Base-by-base conservation (phyloP, 2,888 invertebrate species). In the Drosophila lutescens region DNA sequence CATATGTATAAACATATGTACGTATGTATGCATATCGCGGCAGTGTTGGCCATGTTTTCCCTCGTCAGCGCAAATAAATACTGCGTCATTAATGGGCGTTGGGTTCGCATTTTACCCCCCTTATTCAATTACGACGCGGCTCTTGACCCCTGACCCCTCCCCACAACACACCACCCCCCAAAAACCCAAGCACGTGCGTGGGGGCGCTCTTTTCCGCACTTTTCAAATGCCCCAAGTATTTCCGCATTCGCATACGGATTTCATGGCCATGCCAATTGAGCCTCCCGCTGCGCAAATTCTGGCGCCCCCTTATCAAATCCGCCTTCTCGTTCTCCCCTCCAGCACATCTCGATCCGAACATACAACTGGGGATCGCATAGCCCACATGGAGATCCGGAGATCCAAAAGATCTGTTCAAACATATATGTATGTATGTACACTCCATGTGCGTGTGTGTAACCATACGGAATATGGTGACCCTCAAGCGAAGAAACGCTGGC, bases 271-370 rank as follows among this genome's bases (percentile, higher is more conserved):
- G 44, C 43, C 53, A 69, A 60, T 71, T 49, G 53, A 56, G 69
- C 26, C 62, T 47, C 26, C 41, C 63, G 62, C 69, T 60, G 69
- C 70, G 74, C 63, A 73, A 73, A 73, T 70, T 58, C 49, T 58
- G 50, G 58, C 57, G 65, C 53, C 68, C 53, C 68, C 40, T n/a
- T 49, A 49, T 49, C 49, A 17, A 34, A 34, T 8, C 49, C 49
- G 17, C 49, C 20, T 34, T 13, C 17, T 32, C 56, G n/a, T n/a
- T 15, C 69, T 26, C 17, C 57, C 57, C 43, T 38, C 12, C 30
- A 12, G 8, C 32, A n/a, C 17, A 12, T 17, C 2, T 5, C 1
- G 20, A 10, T 34, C 34, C 12, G 10, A 20, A 32, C 38, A 17
- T 36, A 13, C n/a, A 20, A n/a, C 41, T 43, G 43, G 13, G 60